Evolutionary conservation across 2,113 vertebrate genomes (phyloP).

Genomic region (Campylomormyrus numenius): DNA sequence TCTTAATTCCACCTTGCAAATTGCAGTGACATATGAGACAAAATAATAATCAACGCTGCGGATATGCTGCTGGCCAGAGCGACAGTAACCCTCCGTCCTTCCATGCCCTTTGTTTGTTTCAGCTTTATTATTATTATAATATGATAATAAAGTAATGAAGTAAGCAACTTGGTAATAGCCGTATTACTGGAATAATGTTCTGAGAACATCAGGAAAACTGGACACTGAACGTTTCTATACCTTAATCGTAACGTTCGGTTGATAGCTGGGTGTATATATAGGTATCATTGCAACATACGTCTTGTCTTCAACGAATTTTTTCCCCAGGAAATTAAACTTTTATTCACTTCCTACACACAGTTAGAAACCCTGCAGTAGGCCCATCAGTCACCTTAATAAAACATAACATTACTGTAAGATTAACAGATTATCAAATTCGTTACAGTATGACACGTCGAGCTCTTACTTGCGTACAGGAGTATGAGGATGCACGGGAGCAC

Average conservation of each 20-base stretch:
- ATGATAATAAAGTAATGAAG: too few species aligned
- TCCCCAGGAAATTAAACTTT: neutral
- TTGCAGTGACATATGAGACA: neutral
- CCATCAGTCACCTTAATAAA: neutral
- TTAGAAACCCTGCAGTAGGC: neutral
- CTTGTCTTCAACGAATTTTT: neutral
- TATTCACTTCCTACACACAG: neutral
- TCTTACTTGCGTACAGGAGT: neutral
- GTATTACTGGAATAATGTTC: neutral
- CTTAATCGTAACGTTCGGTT: neutral
- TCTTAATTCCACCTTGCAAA: neutral
- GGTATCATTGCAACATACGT: neutral
- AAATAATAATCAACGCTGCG: neutral
- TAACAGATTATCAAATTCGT: neutral
- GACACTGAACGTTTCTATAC: neutral
- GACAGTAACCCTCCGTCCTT: too few species aligned
- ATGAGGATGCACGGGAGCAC: neutral
- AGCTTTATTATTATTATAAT: too few species aligned
- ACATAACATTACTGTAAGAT: neutral
- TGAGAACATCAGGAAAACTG: neutral
- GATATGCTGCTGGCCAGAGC: neutral
- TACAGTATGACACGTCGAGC: neutral
- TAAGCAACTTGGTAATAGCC: too few species aligned
- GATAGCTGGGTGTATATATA: neutral
- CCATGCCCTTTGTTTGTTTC: too few species aligned